Conservation (phyloP, 2,888 invertebrate species). For the Escarpia spicata region DNA sequence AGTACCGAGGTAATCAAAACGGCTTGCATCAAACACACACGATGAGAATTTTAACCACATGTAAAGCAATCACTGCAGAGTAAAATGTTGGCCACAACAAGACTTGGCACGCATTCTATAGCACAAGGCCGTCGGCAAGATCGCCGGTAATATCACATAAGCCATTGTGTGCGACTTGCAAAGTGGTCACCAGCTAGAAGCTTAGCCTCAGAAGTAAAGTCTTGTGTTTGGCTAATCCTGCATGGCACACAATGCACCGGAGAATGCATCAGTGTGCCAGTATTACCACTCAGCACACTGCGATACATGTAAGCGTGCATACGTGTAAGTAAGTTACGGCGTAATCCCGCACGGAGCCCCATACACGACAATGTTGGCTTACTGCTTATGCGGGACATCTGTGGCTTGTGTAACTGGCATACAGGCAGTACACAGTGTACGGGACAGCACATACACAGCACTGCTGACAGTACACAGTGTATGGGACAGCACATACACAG, state of each 20-base stretch:
- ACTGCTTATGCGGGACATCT: neutral
- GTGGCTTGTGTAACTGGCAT: neutral
- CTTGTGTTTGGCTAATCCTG: slow-evolving; percentile 5
- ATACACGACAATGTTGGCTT: neutral
- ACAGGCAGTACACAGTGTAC: neutral
- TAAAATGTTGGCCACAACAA: too few relatives aligned
- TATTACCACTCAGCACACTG: neutral
- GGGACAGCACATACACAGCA: neutral
- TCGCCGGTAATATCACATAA: neutral
- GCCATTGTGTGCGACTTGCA: neutral
- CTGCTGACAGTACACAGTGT: neutral
- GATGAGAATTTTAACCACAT: neutral
- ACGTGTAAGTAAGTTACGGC: neutral
- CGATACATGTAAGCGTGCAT: neutral
- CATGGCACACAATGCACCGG: neutral
- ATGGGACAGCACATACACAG: neutral
- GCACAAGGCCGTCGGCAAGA: neutral
- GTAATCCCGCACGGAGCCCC: neutral
- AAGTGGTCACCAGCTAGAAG: neutral
- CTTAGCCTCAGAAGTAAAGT: neutral
- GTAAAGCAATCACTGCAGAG: too few relatives aligned
- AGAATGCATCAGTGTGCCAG: neutral
- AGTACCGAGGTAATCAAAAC: neutral
- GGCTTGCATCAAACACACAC: neutral
- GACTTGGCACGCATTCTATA: neutral